phyloP scores from a whole-genome alignment of 2,113 vertebrate species.

The Rattus rattus region DNA sequence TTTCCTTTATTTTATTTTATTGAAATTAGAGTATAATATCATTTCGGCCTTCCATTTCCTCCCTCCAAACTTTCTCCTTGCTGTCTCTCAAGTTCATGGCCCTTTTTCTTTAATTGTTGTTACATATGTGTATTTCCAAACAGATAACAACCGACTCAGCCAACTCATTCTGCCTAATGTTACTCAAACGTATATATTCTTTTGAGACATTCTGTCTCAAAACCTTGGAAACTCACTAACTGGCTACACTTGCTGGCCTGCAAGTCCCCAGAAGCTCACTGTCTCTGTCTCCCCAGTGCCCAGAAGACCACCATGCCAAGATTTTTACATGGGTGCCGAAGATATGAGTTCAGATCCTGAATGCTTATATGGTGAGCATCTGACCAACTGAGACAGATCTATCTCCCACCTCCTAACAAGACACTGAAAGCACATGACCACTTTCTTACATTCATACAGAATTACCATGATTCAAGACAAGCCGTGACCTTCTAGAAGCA shows the following conservation, averaged over 20 bases:
- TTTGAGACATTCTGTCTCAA: neutral
- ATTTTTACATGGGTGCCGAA: neutral
- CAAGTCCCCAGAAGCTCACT: neutral
- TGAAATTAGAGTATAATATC: neutral
- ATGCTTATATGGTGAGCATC: no score
- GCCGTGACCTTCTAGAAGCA: neutral
- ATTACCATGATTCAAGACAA: constrained; percentile 1
- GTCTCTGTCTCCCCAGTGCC: neutral
- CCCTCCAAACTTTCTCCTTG: neutral
- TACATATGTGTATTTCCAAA: neutral
- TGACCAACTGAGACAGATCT: neutral
- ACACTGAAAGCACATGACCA: neutral
- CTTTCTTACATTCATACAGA: constrained; percentile 5
- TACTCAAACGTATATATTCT: neutral
- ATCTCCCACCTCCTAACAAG: neutral
- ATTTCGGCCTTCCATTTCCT: neutral
- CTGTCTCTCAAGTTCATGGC: no score
- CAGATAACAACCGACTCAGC: neutral
- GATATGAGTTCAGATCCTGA: neutral
- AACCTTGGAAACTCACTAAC: neutral
- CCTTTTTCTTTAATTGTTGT: neutral
- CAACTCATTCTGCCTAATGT: neutral
- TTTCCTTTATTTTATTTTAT: neutral
- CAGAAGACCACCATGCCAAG: neutral
- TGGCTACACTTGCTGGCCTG: neutral